Base-by-base conservation (phyloP, 1,140 invertebrate species). In the Latrodectus geometricus region DNA sequence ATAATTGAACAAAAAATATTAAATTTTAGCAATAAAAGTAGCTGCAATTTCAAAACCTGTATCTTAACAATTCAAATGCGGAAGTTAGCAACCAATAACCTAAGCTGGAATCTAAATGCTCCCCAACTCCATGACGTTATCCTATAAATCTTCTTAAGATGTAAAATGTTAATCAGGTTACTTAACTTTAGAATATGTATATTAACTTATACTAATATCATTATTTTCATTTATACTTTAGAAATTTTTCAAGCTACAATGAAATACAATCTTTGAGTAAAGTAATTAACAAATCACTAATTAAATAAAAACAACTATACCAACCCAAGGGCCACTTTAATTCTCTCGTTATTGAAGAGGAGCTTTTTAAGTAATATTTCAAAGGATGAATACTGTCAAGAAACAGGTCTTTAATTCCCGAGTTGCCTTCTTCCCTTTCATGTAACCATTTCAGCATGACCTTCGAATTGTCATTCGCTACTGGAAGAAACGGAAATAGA, bases 401-500 rank as follows among this genome's bases (percentile, higher is more conserved):
- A 50, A 20, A 65, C 17, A 83, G 5, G n/a, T 83, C 72, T 15
- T 48, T 11, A 11, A 83, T 21, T 12, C 54, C 81, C 0, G 21
- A 7, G 20, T 66, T 54, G 17, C 50, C 61, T 52, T 83, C 56
- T 23, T 68, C 35, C 11, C 81, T 48, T 23, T 83, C 72, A 23
- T 75, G 56, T 11, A 83, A 2, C 81, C 81, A 83, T n/a, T 68
- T 83, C 12, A 83, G 9, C 4, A 66, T 4, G 48, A 83, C 21
- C n/a, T 48, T 74, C 2, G 70, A 21, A 68, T 83, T 56, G 66
- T 75, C 72, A 52, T 74, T 75, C 8, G 73, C 81, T 83, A 83
- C 81, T 83, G 17, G 21, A 83, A 83, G 20, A 54, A 48, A 23
- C 4, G n/a, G 56, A 9, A 20, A 61, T 35, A 3, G 35, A 35